A percentile compares a stretch with the other conserved stretches of the same genome.
These are phyloP conservation scores for Dynastes hyllus DNA, from an alignment of 2,888 invertebrate genomes.

Conservation along the genomic window DNA sequence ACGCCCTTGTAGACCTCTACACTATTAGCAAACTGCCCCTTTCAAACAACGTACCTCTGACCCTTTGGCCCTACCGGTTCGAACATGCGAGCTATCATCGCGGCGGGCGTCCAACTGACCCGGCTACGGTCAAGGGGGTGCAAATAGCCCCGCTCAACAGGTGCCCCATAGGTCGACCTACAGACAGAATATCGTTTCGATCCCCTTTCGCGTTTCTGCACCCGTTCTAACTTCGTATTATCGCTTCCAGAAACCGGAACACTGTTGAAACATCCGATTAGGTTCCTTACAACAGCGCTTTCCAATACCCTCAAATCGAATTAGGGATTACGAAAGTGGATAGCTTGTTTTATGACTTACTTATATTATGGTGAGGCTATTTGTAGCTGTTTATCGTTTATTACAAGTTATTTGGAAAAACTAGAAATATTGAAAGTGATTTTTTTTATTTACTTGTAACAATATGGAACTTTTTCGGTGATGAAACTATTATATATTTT, in stretches of 20 bases:
- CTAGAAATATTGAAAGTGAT: no score
- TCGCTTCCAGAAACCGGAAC: conserved; percentile 24
- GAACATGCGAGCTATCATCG: conserved; percentile 9
- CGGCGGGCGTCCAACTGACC: conserved; percentile 31
- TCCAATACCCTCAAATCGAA: conserved; percentile 10
- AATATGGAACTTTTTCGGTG: no score
- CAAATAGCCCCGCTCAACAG: conserved; percentile 60
- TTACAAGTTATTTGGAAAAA: no score
- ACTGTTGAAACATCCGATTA: conserved; percentile 11
- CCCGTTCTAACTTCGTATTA: conserved; percentile 14
- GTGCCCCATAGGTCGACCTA: conserved; percentile 57
- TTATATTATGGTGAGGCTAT: background rate
- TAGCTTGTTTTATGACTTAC: conserved; percentile 4
- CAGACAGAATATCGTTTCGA: conserved; percentile 37
- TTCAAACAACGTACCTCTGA: conserved; percentile 15
- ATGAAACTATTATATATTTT: no score
- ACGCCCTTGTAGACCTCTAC: background rate
- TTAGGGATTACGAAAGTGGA: background rate
- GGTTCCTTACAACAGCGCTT: conserved; percentile 12
- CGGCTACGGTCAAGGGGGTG: conserved; percentile 58
- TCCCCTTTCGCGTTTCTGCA: conserved; percentile 22
- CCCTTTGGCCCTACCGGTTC: background rate
- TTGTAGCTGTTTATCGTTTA: no score
- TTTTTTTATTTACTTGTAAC: no score
- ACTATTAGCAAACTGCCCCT: conserved; percentile 21